These are phyloP conservation scores for Lacerta agilis DNA, from an alignment of 2,797 vertebrate genomes.

Conservation along the genomic window DNA sequence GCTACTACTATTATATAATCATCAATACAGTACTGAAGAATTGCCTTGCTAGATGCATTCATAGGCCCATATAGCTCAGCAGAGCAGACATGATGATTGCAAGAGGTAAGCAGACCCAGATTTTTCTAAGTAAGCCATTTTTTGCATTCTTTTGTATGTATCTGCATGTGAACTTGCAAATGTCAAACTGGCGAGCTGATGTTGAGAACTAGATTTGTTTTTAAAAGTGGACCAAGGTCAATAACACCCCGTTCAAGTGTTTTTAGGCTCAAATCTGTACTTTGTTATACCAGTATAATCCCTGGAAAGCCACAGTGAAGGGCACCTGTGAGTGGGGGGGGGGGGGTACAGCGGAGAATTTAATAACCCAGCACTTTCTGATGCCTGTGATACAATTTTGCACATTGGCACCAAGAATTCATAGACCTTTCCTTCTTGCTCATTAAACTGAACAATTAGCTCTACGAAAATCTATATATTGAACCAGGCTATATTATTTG, in stretches of 20 bases:
- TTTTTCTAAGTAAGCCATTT: background rate
- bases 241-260: background rate
- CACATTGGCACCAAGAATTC: constrained; percentile 36
- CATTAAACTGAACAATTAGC: constrained; percentile 73
- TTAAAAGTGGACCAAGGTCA: background rate
- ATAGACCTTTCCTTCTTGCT: constrained; percentile 62
- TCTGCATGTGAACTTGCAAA: too few species aligned
- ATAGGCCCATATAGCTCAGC: background rate
- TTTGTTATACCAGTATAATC: constrained; percentile 17
- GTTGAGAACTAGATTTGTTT: background rate
- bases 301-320: constrained; percentile 7
- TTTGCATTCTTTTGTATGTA: too few species aligned
- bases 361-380: constrained; percentile 13
- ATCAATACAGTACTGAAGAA: background rate
- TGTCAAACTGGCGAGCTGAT: background rate
- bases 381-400: constrained; percentile 30
- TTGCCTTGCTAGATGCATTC: background rate
- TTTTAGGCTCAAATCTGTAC: too few species aligned
- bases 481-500: constrained; percentile 64
- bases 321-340: too few species aligned
- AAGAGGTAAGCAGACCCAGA: background rate
- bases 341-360: too few species aligned
- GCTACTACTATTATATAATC: background rate
- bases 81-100: too few species aligned
- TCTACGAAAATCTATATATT: constrained; percentile 70